Evolutionary conservation across 2,113 vertebrate species (phyloP).

Genomic region (Butorides virescens): DNA sequence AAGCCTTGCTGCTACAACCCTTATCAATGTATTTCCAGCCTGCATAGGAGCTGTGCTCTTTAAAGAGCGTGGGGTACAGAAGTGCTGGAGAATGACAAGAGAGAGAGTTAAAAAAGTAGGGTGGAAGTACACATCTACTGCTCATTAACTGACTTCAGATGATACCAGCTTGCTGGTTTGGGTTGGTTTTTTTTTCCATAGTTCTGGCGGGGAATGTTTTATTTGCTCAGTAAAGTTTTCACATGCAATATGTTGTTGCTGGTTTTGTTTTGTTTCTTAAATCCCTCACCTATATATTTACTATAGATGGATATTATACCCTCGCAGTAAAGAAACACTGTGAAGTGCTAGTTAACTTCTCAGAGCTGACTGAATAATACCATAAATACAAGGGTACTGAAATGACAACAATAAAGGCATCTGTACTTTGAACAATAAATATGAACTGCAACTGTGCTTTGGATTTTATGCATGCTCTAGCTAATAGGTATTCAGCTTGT

Average conservation of each 20-base stretch:
- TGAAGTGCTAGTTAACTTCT: conserved; percentile 58
- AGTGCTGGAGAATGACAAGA: not conserved
- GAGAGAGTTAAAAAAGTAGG: not conserved
- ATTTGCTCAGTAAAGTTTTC: conserved; percentile 52
- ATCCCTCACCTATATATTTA: conserved; percentile 55
- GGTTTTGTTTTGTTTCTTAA: conserved; percentile 45
- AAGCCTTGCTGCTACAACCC: not conserved
- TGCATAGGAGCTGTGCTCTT: not conserved
- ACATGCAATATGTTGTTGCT: conserved; percentile 31
- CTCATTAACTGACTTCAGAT: conserved; percentile 5
- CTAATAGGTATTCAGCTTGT: conserved; percentile 66
- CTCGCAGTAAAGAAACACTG: conserved; percentile 19
- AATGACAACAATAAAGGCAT: conserved; percentile 43
- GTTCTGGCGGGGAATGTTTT: not conserved
- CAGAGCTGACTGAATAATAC: conserved; percentile 48
- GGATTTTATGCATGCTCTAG: conserved; percentile 27
- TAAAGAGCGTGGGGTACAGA: not conserved
- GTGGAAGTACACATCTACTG: not conserved
- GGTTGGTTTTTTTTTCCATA: not conserved
- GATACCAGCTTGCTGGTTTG: not conserved
- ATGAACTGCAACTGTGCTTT: conserved; percentile 32
- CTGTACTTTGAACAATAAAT: conserved; percentile 45
- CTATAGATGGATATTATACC: conserved; percentile 35
- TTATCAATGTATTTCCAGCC: not conserved
- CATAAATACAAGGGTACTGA: conserved; percentile 41